Percentiles rank a stretch among this genome's conserved stretches.
Evolutionary conservation across 2,797 vertebrate genomes (phyloP).

Genomic region (Falco naumanni): DNA sequence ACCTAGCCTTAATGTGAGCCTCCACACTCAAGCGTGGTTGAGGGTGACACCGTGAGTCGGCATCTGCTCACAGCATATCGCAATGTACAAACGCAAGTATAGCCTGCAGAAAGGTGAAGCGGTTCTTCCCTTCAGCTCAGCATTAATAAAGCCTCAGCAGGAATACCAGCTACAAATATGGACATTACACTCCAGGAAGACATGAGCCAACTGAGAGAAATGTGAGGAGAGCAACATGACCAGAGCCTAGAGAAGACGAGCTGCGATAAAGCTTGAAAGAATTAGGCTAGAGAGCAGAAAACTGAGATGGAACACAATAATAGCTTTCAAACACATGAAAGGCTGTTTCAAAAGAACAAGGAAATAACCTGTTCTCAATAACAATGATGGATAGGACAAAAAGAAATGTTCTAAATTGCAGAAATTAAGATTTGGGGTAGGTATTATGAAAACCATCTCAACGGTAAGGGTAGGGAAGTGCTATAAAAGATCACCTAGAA

Average conservation of each 20-base stretch:
- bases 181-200: neutral
- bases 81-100: neutral
- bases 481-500: constrained; percentile 1
- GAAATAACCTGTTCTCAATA: constrained; percentile 47
- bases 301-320: constrained; percentile 40
- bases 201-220: neutral
- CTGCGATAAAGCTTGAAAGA: constrained; percentile 13
- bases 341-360: constrained; percentile 36
- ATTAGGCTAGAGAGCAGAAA: constrained; percentile 22
- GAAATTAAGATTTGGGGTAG: constrained; percentile 51
- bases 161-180: neutral
- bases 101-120: neutral
- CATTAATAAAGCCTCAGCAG: neutral
- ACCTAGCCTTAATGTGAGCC: neutral
- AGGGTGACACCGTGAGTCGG: constrained; percentile 35
- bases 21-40: neutral
- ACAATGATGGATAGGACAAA: constrained; percentile 35
- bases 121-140: neutral
- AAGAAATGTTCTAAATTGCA: constrained; percentile 34
- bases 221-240: constrained; percentile 6
- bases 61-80: constrained; percentile 33
- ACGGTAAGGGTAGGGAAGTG: neutral
- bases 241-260: neutral
- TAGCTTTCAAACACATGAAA: constrained; percentile 47
- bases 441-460: constrained; percentile 9